Evolutionary conservation across 2,888 invertebrate genomes (phyloP), one percentile per base, ranked within the genome.

Genomic region (Cremastinae sp.): DNA sequence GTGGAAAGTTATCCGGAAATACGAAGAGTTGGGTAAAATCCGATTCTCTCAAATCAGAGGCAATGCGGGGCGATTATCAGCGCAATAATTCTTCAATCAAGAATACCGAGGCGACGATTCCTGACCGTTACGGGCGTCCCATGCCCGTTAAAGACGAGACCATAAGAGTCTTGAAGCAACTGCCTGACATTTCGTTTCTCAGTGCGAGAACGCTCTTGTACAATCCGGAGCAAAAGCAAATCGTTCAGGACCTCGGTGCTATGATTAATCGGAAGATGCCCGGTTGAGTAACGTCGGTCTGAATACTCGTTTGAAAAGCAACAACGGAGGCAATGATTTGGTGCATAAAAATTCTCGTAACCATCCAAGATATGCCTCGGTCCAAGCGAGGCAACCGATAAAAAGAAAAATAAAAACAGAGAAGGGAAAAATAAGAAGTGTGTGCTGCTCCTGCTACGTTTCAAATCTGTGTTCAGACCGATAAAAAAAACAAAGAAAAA

Each of bases 271-370:
- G 89, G 53, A 89, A 89, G 65, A 89, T 89, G 89, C 89, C 89
- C 39, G 89, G 89, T 83, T 90, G 89, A 90, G 89, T 90, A 86
- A 89, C 88, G 81, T 89, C 88, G 87, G 89, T 89, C 88, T 89
- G 88, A 88, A 87, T 84, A 79, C 83, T 77, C 77, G 83, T 87
- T 87, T 87, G 84, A 86, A 86, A 86, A 81, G 83, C 41, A 59
- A 62, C 18, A 22, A 59, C 64, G 73, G 71, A 75, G 75, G 70
- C 47, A 59, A 59, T 47, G 49, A 68, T 35, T 59, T 58, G 64
- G 70, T 74, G 72, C 66, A 56, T 68, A 47, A 51, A 59, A 71
- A 16, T 49, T 65, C 28, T 20, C 61, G 65, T 47, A 37, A 64
- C 49, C 56, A 62, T 68, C 61, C 69, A 53, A 47, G 20, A 72